A percentile compares a stretch with the other conserved stretches of the same genome.
These are phyloP conservation scores for Craterocephalus amniculus DNA, from an alignment of 2,797 vertebrate species.

Conservation along the genomic window DNA sequence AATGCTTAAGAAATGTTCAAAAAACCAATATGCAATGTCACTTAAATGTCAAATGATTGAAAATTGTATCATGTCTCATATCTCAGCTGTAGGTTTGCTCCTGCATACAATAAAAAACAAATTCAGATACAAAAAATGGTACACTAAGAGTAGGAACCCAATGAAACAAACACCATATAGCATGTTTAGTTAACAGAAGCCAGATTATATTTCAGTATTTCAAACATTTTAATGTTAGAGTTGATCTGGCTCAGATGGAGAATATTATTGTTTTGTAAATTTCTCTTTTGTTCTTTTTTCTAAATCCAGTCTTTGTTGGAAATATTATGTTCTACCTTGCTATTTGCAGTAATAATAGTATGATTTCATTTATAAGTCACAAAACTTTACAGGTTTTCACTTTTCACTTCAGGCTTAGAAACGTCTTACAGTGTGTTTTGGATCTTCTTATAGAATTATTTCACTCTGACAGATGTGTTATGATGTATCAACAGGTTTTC, in stretches of 20 bases:
- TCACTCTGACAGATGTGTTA: not conserved
- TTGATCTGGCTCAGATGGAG: not conserved
- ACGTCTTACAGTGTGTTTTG: not conserved
- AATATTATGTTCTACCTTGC: not conserved
- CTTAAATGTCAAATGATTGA: not conserved
- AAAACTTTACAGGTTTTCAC: too few species aligned
- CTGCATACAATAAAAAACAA: not conserved
- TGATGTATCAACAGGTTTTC: not conserved
- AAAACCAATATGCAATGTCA: too few species aligned
- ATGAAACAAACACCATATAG: not conserved
- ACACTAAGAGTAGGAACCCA: not conserved
- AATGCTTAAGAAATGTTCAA: too few species aligned
- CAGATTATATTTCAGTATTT: not conserved
- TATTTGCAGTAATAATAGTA: not conserved
- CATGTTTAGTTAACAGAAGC: not conserved
- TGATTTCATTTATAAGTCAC: not conserved
- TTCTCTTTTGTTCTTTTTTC: too few species aligned
- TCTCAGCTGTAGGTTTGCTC: not conserved
- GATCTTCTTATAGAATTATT: not conserved
- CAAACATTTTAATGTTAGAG: not conserved
- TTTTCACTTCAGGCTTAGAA: not conserved
- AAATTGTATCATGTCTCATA: not conserved
- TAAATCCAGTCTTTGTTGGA: not conserved
- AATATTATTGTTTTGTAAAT: too few species aligned
- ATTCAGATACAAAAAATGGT: not conserved